Percentiles rank a stretch among this genome's conserved stretches.
phyloP scores from a whole-genome alignment of 1,140 invertebrate genomes.

The Anoplophora glabripennis region DNA sequence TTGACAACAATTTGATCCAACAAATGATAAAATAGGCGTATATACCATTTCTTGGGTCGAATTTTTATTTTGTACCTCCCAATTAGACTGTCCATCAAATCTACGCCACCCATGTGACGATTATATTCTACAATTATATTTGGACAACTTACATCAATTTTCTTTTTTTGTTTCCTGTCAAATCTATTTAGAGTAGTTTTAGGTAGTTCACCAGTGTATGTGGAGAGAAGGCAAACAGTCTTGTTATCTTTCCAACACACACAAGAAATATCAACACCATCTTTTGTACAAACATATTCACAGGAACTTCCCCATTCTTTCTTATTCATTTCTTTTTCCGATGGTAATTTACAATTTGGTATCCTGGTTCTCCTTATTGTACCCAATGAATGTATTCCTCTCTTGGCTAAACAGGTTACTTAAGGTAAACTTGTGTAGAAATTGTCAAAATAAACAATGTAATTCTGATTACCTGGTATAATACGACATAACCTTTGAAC shows the following conservation, averaged over 20 bases:
- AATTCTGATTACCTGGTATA: constrained; percentile 18
- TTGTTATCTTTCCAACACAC: constrained; percentile 17
- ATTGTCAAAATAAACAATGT: constrained; percentile 18
- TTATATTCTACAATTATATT: constrained; percentile 23
- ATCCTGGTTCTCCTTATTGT: constrained; percentile 26
- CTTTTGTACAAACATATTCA: constrained; percentile 49
- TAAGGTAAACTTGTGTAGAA: constrained; percentile 18
- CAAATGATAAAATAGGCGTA: constrained; percentile 50
- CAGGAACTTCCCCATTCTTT: constrained; percentile 7
- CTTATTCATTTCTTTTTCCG: constrained; percentile 24
- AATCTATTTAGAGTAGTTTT: constrained; percentile 13
- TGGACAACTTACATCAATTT: constrained; percentile 17
- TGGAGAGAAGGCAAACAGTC: constrained; percentile 8
- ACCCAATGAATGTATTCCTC: constrained; percentile 26
- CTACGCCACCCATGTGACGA: constrained; percentile 48
- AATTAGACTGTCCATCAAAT: constrained; percentile 45
- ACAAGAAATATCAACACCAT: constrained; percentile 16
- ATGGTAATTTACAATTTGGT: constrained; percentile 20
- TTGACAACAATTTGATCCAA: constrained; percentile 45
- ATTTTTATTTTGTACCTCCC: constrained; percentile 44
- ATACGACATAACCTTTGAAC: constrained; percentile 15
- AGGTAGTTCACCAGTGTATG: constrained; percentile 12
- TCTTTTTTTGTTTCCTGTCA: constrained; percentile 17
- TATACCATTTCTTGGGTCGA: constrained; percentile 42
- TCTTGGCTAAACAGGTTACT: constrained; percentile 24